phyloP scores from a whole-genome alignment of 1,140 invertebrate genomes.

The Hycleus phaleratus region DNA sequence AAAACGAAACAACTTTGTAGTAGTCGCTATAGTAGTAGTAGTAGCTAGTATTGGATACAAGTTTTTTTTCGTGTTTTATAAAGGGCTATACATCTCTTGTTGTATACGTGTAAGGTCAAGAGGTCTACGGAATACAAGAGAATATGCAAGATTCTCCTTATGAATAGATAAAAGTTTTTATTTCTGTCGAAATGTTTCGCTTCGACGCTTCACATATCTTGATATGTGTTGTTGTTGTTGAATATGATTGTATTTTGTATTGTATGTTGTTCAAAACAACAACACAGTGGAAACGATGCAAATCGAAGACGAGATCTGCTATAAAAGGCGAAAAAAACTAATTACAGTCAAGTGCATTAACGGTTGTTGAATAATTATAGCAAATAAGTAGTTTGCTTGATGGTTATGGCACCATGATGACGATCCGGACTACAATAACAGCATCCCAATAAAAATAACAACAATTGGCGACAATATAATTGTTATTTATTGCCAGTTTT shows the following conservation, averaged over 20 bases:
- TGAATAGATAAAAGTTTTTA: constrained; percentile 13
- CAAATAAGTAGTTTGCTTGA: constrained; percentile 13
- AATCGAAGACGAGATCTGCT: not conserved
- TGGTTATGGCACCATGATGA: constrained; percentile 5
- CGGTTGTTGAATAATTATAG: constrained; percentile 9
- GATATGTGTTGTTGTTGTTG: too few species aligned
- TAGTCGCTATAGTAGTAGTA: not conserved
- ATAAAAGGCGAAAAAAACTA: not conserved
- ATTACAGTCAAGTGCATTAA: constrained; percentile 9
- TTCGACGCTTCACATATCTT: constrained; percentile 8
- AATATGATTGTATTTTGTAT: too few species aligned
- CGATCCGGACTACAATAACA: too few species aligned
- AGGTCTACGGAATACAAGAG: constrained; percentile 8
- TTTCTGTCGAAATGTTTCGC: constrained; percentile 13
- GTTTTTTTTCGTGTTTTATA: not conserved
- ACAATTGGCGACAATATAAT: constrained; percentile 8
- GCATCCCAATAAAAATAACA: too few species aligned
- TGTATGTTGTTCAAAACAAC: too few species aligned
- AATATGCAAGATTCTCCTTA: constrained; percentile 6
- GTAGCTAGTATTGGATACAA: too few species aligned
- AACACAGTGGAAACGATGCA: not conserved
- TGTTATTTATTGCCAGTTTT: constrained; percentile 5
- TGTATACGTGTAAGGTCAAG: constrained; percentile 8
- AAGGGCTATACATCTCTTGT: constrained; percentile 2
- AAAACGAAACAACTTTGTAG: constrained; percentile 9